A percentile compares a stretch with the other conserved stretches of the same genome.
Evolutionary conservation across 2,888 invertebrate genomes (phyloP).

Genomic region (Pyrochroa serraticornis): DNA sequence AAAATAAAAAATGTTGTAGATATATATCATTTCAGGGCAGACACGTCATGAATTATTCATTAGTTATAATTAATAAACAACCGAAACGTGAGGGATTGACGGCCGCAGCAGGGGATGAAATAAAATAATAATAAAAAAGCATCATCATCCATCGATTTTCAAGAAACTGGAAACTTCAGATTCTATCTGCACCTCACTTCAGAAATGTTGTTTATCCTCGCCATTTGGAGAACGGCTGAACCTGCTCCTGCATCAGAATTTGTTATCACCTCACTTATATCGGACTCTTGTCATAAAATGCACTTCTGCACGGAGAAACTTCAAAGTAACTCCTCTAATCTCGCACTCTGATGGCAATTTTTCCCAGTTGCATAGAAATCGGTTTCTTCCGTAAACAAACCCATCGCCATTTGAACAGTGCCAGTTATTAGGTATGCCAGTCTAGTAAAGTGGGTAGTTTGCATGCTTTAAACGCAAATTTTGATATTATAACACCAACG

Average conservation of each 20-base stretch:
- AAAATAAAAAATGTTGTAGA: too few species aligned
- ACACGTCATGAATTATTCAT: background rate
- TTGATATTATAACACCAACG: too few species aligned
- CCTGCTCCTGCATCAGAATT: constrained; percentile 40
- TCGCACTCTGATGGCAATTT: background rate
- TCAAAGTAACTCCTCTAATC: constrained; percentile 6
- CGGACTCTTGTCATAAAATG: constrained; percentile 25
- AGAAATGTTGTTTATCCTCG: constrained; percentile 38
- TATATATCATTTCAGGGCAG: too few species aligned
- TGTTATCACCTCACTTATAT: constrained; percentile 34
- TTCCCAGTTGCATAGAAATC: background rate
- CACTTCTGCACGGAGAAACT: constrained; percentile 24
- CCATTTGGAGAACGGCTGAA: constrained; percentile 32
- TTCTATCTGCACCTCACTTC: constrained; percentile 33
- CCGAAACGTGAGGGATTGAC: background rate
- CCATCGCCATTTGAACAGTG: too few species aligned
- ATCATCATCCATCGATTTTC: constrained; percentile 18
- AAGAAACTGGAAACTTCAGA: constrained; percentile 33
- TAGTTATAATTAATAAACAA: background rate
- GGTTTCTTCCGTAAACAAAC: too few species aligned
- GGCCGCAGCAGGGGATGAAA: background rate
- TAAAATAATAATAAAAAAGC: background rate
- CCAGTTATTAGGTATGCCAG: too few species aligned
- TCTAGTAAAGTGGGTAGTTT: background rate
- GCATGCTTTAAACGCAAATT: background rate